Percentiles rank a stretch among this genome's conserved stretches.
Conservation (phyloP, 2,888 invertebrate species). For the Pemphredon lugubris region DNA sequence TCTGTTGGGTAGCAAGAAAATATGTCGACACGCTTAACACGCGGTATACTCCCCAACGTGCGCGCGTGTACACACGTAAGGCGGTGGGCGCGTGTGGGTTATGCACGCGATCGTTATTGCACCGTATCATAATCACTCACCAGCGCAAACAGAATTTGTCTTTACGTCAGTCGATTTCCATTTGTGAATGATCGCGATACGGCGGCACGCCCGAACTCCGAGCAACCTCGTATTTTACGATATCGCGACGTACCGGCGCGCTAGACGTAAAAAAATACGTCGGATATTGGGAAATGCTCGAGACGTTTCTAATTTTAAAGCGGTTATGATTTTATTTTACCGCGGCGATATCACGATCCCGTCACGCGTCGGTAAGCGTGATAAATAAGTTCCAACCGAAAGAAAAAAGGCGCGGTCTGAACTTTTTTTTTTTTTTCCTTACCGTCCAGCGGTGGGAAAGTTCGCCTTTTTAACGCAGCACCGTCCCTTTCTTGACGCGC, state of each 20-base stretch:
- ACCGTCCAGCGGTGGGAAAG: too few relatives aligned
- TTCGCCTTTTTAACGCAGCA: too few relatives aligned
- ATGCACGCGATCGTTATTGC: constrained; percentile 38
- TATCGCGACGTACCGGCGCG: constrained; percentile 13
- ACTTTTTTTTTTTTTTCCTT: background rate
- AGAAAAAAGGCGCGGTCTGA: background rate
- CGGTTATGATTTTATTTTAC: constrained; percentile 26
- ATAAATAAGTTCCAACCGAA: constrained; percentile 17
- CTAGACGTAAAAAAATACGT: constrained; percentile 5
- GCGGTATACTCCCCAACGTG: background rate
- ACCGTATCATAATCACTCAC: constrained; percentile 61
- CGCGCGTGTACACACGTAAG: constrained; percentile 3
- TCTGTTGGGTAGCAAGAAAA: constrained; percentile 25
- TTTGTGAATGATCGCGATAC: constrained; percentile 55
- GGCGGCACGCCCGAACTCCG: constrained; percentile 1
- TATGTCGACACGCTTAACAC: constrained; percentile 40
- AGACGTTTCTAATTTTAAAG: constrained; percentile 49
- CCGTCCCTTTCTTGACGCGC: too few relatives aligned
- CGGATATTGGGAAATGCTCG: constrained; percentile 39
- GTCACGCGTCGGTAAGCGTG: constrained; percentile 30
- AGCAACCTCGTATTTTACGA: constrained; percentile 11
- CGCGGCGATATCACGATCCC: constrained; percentile 26
- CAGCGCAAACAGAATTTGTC: constrained; percentile 63
- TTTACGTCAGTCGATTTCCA: constrained; percentile 62
- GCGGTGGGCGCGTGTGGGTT: too few relatives aligned